Percentiles rank a stretch among this genome's conserved stretches.
Evolutionary conservation across 2,888 invertebrate genomes (phyloP).

Genomic region (Callosobruchus maculatus): DNA sequence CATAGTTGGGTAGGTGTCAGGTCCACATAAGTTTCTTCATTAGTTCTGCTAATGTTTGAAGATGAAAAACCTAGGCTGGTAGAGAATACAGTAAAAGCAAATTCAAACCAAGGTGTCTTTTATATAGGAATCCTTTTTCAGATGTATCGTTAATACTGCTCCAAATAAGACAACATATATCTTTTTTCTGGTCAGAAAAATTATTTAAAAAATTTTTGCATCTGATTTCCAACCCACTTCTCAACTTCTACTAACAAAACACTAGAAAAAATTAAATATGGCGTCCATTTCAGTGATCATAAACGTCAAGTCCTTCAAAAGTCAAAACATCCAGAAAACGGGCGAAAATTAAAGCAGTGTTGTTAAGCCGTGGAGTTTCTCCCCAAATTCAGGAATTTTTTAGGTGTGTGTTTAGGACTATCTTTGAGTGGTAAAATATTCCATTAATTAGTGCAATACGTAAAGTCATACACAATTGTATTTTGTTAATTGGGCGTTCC

Average conservation of each 20-base stretch:
- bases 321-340: not conserved
- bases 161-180: not conserved
- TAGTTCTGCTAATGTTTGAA: not conserved
- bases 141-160: not conserved
- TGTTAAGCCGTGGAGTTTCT: too few species aligned
- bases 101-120: conserved; percentile 3
- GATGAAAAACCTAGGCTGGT: not conserved
- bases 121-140: not conserved
- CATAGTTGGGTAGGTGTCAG: conserved; percentile 5
- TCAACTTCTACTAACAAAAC: conserved; percentile 32
- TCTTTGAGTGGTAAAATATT: too few species aligned
- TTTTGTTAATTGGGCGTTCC: too few species aligned
- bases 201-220: conserved; percentile 16
- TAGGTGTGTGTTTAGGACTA: too few species aligned
- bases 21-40: not conserved
- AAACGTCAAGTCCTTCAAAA: conserved; percentile 7
- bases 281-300: conserved; percentile 27
- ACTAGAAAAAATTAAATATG: conserved; percentile 38
- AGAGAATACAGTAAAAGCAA: not conserved
- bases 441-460: too few species aligned
- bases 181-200: not conserved
- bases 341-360: too few species aligned
- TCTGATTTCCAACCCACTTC: conserved; percentile 13
- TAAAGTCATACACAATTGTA: too few species aligned
- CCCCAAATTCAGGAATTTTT: too few species aligned